Evolutionary conservation across 2,888 invertebrate genomes (phyloP).

Genomic region (Drymonia ruficornis): DNA sequence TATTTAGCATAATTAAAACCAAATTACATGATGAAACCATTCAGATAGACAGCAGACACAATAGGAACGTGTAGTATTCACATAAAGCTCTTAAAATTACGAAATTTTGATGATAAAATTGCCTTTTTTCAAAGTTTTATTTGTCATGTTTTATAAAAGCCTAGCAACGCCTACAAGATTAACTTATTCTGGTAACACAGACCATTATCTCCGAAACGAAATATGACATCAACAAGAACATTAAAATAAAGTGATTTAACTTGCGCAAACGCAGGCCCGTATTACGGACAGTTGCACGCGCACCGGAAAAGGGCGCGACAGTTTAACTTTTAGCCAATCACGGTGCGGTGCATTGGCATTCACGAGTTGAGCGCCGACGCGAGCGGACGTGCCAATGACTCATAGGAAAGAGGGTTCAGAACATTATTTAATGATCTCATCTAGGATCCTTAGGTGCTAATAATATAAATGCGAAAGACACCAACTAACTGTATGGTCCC

Average conservation of each 20-base stretch:
- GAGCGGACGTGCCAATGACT: conserved; percentile 59
- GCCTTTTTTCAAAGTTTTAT: too few species aligned
- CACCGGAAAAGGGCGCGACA: conserved; percentile 76
- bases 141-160: neutral
- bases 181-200: neutral
- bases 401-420: conserved; percentile 27
- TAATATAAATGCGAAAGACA: too few species aligned
- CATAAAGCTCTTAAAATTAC: too few species aligned
- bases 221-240: neutral
- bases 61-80: too few species aligned
- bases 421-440: neutral
- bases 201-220: neutral
- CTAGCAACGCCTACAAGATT: neutral
- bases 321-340: conserved; percentile 63
- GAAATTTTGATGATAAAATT: too few species aligned
- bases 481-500: too few species aligned
- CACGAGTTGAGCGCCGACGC: conserved; percentile 50
- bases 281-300: conserved; percentile 33
- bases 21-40: too few species aligned
- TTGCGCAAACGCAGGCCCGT: conserved; percentile 15
- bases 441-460: too few species aligned
- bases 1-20: too few species aligned
- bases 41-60: too few species aligned
- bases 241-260: conserved; percentile 9
- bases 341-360: conserved; percentile 42